Conservation (phyloP, 2,113 vertebrate species). For the Candoia aspera region DNA sequence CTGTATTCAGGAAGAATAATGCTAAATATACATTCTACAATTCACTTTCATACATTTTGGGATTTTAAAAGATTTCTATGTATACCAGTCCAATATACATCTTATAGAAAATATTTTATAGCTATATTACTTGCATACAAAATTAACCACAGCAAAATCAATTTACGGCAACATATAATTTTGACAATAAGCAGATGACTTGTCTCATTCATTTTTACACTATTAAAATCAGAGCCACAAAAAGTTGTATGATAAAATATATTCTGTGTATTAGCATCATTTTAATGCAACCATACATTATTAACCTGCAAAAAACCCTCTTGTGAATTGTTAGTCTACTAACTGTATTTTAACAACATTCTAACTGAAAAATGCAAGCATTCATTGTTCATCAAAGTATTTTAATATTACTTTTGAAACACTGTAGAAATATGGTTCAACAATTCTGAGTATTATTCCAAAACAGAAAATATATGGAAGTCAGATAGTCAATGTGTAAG, state of each 20-base stretch:
- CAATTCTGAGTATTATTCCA: background rate
- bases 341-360: slow-evolving; percentile 26
- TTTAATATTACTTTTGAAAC: slow-evolving; percentile 41
- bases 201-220: slow-evolving; percentile 46
- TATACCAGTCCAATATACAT: slow-evolving; percentile 52
- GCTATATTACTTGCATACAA: slow-evolving; percentile 60
- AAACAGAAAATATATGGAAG: slow-evolving; percentile 36
- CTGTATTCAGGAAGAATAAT: background rate
- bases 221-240: slow-evolving; percentile 41
- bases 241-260: slow-evolving; percentile 25
- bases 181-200: slow-evolving; percentile 57
- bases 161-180: slow-evolving; percentile 63
- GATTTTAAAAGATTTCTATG: slow-evolving; percentile 62
- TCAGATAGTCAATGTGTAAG: slow-evolving; percentile 18
- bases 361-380: slow-evolving; percentile 12
- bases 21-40: slow-evolving; percentile 55
- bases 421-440: slow-evolving; percentile 35
- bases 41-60: slow-evolving; percentile 54
- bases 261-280: slow-evolving; percentile 14
- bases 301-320: slow-evolving; percentile 33
- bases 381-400: slow-evolving; percentile 31
- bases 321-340: background rate
- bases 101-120: slow-evolving; percentile 60
- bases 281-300: slow-evolving; percentile 33
- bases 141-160: slow-evolving; percentile 64